Conservation (phyloP, 2,113 vertebrate species). For the Brevimyrus niger region DNA sequence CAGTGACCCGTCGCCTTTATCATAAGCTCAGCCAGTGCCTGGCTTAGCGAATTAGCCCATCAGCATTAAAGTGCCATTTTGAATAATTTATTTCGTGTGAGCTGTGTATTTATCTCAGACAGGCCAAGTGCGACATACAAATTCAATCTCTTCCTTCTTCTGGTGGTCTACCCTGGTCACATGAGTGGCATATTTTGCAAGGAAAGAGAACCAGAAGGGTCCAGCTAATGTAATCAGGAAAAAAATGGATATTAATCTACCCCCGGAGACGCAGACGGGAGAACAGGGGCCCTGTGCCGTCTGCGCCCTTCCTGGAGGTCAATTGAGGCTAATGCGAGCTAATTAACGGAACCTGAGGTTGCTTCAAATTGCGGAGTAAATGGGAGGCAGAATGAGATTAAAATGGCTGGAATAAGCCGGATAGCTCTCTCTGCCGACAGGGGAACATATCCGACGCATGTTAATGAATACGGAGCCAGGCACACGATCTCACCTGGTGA, state of each 20-base stretch:
- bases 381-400: neutral
- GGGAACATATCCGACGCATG: neutral
- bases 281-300: constrained; percentile 9
- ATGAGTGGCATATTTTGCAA: neutral
- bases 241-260: constrained; percentile 24
- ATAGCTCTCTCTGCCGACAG: neutral
- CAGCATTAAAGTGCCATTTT: constrained; percentile 10
- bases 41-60: neutral
- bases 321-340: constrained; percentile 23
- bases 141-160: neutral
- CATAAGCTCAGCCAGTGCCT: neutral
- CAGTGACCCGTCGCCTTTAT: neutral
- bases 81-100: constrained; percentile 2
- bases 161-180: constrained; percentile 2
- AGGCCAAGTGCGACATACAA: neutral
- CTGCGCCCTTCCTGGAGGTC: constrained; percentile 18
- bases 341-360: constrained; percentile 14
- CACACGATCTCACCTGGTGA: neutral
- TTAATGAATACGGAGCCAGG: neutral
- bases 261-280: constrained; percentile 24
- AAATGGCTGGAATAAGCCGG: neutral
- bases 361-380: constrained; percentile 9
- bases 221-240: constrained; percentile 28
- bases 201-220: neutral
- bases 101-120: neutral